Base-by-base conservation (phyloP, 2,797 vertebrate species). In the Coreius guichenoti region DNA sequence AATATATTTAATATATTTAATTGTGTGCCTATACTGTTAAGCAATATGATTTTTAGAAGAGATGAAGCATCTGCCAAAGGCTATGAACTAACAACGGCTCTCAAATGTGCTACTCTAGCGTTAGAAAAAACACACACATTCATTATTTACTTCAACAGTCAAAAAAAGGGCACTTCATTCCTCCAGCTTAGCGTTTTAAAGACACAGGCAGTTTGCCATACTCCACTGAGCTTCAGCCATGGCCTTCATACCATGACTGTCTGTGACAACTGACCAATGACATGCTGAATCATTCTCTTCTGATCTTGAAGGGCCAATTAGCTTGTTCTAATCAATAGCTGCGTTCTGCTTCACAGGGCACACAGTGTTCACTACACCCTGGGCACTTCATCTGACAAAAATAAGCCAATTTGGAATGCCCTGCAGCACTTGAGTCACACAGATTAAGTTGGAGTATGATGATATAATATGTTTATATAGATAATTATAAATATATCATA, bases 101-200 rank as follows among this genome's bases (percentile, higher is more conserved):
- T 23, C 11, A 31, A 73, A 73, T 61, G 36, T 70, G 69, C 51
- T 45, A 47, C 68, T 61, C 68, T 21, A 73, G 43, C n/a, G 14
- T 65, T 47, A 74, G n/a, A 72, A 70, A 68, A 61, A 61, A 51
- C 23, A 72, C 13, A n/a, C 17, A 29, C 83, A 77, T 72, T 70
- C 31, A 47, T 82, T 61, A 77, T 84, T 78, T 84, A 70, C 26
- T 70, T 78, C 12, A 69, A 14, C 82, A 84, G 29, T 56, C 74
- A 84, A 11, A 17, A 76, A 69, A 84, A 84, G 74, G 63, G 23
- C 23, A 69, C n/a, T 69, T 56, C 36, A 78, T n/a, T 70, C 65
- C 75, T 78, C 61, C 63, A 84, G 61, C 33, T 77, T 43, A 56
- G 31, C 69, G 26, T 67, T 70, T 68, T 67, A 83, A 45, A 84